Base-by-base conservation (phyloP, 23 tunicate genomes). In the Trididemnum miniatum region DNA sequence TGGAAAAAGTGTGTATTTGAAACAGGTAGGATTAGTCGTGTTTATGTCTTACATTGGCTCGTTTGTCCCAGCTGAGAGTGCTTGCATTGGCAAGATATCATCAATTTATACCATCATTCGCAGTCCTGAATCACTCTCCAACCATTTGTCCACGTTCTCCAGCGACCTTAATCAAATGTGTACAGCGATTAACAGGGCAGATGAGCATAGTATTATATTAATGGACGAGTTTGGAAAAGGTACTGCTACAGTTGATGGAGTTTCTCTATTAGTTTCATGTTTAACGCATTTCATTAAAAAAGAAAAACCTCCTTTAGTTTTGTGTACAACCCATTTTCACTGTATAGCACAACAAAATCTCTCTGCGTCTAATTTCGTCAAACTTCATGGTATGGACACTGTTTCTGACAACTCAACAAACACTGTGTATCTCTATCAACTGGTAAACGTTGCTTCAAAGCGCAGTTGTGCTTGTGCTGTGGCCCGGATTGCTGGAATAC, bases 191-290 rank as follows among this genome's bases (percentile, higher is more conserved):
- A 36, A 65, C 2, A 76, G 72, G 4, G 79, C 98, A 0, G 54
- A 76, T 39, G 34, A 51, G 24, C 31, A 75, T 5, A 76, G 90
- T 52, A 34, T 93, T 9, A 80, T 93, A 26, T 65, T 93, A 49
- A 76, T 93, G 25, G 98, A 93, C 65, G 98, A 93, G 71, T 93
- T 93, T 74, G 98, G 98, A 2, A 93, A 88, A 80, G 98, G 98
- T 22, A 93, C 98, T 22, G 90, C 98, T 1, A 88, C 93, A 5
- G 63, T 88, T 0, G 98, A 93, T 59, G 98, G 98, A 31, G 84
- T 85, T 27, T 50, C 90, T 1, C 65, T 93, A 44, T 78, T 93
- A 2, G 76, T 84, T 20, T 67, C 94, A 23, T 83, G 85, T 57
- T 65, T 93, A 22, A 31, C 73, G 18, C 67, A 88, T 76, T 84